Conservation (phyloP, 2,888 invertebrate species). For the Lithophane semibrunnea region DNA sequence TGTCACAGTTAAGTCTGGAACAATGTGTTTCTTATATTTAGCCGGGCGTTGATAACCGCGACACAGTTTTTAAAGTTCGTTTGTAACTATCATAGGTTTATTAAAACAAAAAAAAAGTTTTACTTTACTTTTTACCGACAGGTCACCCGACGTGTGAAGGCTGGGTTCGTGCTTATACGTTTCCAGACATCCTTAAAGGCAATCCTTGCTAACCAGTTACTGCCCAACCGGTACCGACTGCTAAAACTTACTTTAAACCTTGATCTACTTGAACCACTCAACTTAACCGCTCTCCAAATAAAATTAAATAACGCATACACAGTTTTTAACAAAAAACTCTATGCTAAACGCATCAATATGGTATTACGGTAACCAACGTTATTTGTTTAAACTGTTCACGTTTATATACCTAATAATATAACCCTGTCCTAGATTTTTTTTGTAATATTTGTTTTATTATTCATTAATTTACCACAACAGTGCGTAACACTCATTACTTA, state of each 20-base stretch:
- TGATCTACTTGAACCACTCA: conserved; percentile 54
- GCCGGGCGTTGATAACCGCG: too few relatives aligned
- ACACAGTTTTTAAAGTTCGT: too few relatives aligned
- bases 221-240: conserved; percentile 12
- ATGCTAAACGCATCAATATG: too few relatives aligned
- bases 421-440: conserved; percentile 32
- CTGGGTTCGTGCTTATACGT: conserved; percentile 10
- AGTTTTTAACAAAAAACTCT: neutral
- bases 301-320: conserved; percentile 24
- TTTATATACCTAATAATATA: conserved; percentile 4
- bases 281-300: conserved; percentile 35
- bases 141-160: conserved; percentile 17
- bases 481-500: neutral
- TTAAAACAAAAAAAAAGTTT: too few relatives aligned
- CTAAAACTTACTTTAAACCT: conserved; percentile 38
- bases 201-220: conserved; percentile 41
- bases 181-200: conserved; percentile 37
- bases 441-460: neutral
- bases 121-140: neutral
- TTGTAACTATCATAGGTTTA: too few relatives aligned
- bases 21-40: too few relatives aligned
- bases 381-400: conserved; percentile 5
- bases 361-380: neutral
- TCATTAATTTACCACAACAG: neutral
- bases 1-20: too few relatives aligned